Base-by-base conservation (phyloP, 2,113 vertebrate species). In the Chaetodon trifascialis region DNA sequence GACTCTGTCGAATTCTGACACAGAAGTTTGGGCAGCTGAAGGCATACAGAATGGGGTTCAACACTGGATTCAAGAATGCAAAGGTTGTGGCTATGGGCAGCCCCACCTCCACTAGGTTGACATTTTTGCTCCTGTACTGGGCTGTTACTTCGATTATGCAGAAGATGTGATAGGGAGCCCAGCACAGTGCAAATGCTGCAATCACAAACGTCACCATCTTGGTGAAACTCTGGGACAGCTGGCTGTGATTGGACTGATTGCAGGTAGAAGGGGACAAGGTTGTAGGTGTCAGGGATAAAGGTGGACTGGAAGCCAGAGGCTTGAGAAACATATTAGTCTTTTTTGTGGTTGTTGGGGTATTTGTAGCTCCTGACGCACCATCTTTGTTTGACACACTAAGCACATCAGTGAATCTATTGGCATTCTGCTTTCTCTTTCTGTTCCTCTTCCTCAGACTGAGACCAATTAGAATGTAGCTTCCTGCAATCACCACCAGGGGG, bases 11-110 rank as follows among this genome's bases (percentile, higher is more conserved):
- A 81, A 95, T 93, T 11, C 83, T 87, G 44, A 90, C 80, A 83
- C 95, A 97, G 77, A 98, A 97, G 84, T 97, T 92, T 21, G 97
- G 97, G 38, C 97, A 97, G 95, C 97, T 96, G 93, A 98, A 98
- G 73, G 96, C 96, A 0, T 99, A 99, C 36, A 99, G 93, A 7
- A 98, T 94, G 0, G 97, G 97, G 70, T 99, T 98, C 94, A 98
- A 90, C 51, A 96, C 90, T 23, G 96, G 90, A 88, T 96, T 96
- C 60, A 96, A 7, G 89, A 97, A 98, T 49, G 96, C 95, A 74
- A 97, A 94, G 38, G 96, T 96, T 0, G 96, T 95, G 0, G 96
- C 97, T 0, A 97, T 10, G 5, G 91, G 94, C 40, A 95, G 76
- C 5, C 86, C 86, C 23, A 64, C 68, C 76, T 93, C 91, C 40